Evolutionary conservation across 1,140 invertebrate genomes (phyloP).

Genomic region (Orchestia grillus): DNA sequence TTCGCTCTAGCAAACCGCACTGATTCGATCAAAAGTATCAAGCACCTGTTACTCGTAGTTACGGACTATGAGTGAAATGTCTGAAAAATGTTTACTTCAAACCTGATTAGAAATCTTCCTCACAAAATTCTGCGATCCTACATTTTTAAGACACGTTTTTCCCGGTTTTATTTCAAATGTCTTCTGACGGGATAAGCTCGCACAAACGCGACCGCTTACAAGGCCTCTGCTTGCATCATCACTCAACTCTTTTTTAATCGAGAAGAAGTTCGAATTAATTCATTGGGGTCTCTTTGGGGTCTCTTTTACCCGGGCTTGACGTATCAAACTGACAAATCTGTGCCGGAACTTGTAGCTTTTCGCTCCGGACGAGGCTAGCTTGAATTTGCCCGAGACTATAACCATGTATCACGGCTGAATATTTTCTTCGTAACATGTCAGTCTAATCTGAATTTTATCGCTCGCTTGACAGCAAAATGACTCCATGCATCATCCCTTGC

Average conservation of each 20-base stretch:
- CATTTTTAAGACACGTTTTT: no score
- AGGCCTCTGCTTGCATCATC: background rate
- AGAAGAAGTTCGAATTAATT: background rate
- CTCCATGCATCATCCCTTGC: slow-evolving; percentile 11
- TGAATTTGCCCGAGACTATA: background rate
- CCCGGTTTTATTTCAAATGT: background rate
- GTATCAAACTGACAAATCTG: background rate
- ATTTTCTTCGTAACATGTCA: background rate
- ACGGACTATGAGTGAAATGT: no score
- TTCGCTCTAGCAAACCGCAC: no score
- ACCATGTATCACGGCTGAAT: slow-evolving; percentile 3
- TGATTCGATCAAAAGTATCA: no score
- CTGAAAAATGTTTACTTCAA: no score
- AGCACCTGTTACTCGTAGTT: no score
- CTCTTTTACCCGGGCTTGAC: background rate
- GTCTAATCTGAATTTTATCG: slow-evolving; percentile 7
- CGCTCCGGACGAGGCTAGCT: background rate
- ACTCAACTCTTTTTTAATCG: background rate
- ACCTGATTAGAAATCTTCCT: no score
- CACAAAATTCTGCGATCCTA: no score
- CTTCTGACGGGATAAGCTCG: background rate
- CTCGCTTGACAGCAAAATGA: slow-evolving; percentile 8
- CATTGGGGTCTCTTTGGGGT: background rate
- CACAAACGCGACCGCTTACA: background rate
- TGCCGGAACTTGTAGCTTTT: background rate